Conservation (phyloP, 2,888 invertebrate species). For the Drosophila prostipennis region DNA sequence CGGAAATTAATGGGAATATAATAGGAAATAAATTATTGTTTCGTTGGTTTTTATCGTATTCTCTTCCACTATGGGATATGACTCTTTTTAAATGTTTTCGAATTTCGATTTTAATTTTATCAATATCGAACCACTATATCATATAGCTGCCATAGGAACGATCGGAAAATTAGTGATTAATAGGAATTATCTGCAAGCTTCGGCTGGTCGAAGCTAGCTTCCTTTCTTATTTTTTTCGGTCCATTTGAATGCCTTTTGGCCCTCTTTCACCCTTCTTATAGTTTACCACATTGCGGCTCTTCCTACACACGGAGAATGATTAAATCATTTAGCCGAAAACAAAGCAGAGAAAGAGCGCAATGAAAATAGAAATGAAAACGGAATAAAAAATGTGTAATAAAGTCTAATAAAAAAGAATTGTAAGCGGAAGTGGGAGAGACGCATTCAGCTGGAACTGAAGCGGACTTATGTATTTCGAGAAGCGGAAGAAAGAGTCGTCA, state of each 20-base stretch:
- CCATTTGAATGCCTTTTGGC: constrained; percentile 56
- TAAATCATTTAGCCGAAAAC: constrained; percentile 67
- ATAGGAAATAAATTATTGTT: too few species aligned
- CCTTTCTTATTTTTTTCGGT: too few species aligned
- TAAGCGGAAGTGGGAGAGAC: constrained; percentile 73
- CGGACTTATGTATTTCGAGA: neutral
- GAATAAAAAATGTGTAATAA: constrained; percentile 71
- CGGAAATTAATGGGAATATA: too few species aligned
- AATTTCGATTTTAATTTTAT: too few species aligned
- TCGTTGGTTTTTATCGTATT: too few species aligned
- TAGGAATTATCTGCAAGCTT: too few species aligned
- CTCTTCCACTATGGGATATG: too few species aligned
- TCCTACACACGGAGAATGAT: constrained; percentile 52
- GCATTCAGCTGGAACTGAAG: constrained; percentile 75
- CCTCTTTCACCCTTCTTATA: constrained; percentile 4
- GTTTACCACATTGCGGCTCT: constrained; percentile 15
- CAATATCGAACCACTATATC: too few species aligned
- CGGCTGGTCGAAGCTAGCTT: too few species aligned
- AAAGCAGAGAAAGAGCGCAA: constrained; percentile 19
- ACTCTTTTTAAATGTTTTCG: too few species aligned
- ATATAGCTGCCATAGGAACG: too few species aligned
- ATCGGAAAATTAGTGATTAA: too few species aligned
- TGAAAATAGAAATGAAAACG: constrained; percentile 61
- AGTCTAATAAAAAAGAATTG: constrained; percentile 63
- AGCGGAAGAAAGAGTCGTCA: constrained; percentile 16